phyloP scores from a whole-genome alignment of 2,113 vertebrate species.

The Mus musculus region GRCm39 chr1:158417001-158417500 shows the following conservation, averaged over 20 bases:
- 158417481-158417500: neutral
- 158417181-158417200: neutral
- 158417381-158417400: neutral
- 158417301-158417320: constrained; percentile 60
- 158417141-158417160: neutral
- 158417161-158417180: neutral
- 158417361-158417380: neutral
- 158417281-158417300: constrained; percentile 58
- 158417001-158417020: neutral
- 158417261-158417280: constrained; percentile 66
- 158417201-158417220: constrained; percentile 63
- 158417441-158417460: neutral
- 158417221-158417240: constrained; percentile 50
- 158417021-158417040: neutral
- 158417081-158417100: neutral
- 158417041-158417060: neutral
- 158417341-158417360: neutral
- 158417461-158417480: neutral
- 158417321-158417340: neutral
- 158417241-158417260: constrained; percentile 65
- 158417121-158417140: fast-evolving
- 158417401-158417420: neutral
- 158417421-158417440: fast-evolving
- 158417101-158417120: neutral
- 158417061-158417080: neutral